Evolutionary conservation across 2,113 vertebrate genomes (phyloP).

Genomic region (Spea multiplicata): DNA sequence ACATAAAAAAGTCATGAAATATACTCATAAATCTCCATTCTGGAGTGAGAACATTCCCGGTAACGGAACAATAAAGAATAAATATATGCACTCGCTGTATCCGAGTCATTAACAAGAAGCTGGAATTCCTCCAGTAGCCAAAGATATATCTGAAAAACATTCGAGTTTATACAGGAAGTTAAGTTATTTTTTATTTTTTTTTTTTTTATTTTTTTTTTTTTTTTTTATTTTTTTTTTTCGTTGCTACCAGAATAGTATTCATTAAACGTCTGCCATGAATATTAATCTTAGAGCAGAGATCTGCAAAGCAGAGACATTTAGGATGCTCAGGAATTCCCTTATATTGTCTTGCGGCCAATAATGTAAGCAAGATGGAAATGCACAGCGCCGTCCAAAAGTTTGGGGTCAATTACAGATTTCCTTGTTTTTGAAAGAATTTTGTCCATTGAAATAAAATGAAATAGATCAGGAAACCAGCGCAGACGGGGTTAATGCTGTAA

Average conservation of each 20-base stretch:
- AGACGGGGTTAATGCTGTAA: no score
- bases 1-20: constrained; percentile 37
- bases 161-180: constrained; percentile 23
- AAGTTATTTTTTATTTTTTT: constrained; percentile 18
- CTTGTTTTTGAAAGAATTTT: no score
- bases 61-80: constrained; percentile 28
- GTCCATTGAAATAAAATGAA: no score
- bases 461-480: no score
- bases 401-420: not conserved
- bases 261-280: constrained; percentile 31
- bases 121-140: constrained; percentile 13
- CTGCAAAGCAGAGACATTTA: constrained; percentile 39
- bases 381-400: not conserved
- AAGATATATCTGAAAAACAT: constrained; percentile 21
- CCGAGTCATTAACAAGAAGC: constrained; percentile 9
- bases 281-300: constrained; percentile 30
- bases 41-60: not conserved
- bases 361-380: constrained; percentile 16
- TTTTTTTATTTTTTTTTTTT: constrained; percentile 26
- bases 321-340: constrained; percentile 39
- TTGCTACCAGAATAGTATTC: constrained; percentile 33
- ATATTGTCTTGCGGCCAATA: constrained; percentile 19
- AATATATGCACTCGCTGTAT: constrained; percentile 37
- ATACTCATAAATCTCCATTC: constrained; percentile 20
- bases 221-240: constrained; percentile 13